A percentile compares a stretch with the other conserved stretches of the same genome.
Evolutionary conservation across 2,888 invertebrate species (phyloP).

Genomic region (Megamerina dolium): DNA sequence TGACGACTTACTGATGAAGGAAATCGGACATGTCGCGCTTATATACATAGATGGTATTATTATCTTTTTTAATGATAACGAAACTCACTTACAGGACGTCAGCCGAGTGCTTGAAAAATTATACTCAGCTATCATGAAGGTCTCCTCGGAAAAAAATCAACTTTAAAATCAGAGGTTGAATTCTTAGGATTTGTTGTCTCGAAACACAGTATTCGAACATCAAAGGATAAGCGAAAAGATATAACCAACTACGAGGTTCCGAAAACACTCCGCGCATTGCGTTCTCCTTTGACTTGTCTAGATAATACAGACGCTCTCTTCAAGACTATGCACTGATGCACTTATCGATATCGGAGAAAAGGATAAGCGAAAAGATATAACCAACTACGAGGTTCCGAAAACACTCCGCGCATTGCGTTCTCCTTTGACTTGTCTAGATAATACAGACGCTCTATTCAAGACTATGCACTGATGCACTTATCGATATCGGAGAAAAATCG

Average conservation of each 20-base stretch:
- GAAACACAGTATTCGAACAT: slow-evolving; percentile 1
- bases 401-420: slow-evolving; percentile 1
- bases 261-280: neutral
- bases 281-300: slow-evolving; percentile 4
- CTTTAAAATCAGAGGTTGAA: neutral
- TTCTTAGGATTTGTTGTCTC: neutral
- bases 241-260: neutral
- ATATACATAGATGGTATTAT: neutral
- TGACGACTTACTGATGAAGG: too few species aligned
- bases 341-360: slow-evolving; percentile 2
- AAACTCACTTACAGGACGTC: neutral
- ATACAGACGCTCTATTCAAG: slow-evolving; percentile 2
- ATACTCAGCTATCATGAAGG: neutral
- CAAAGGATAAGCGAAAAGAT: slow-evolving; percentile 1
- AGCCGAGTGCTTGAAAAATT: slow-evolving; percentile 2
- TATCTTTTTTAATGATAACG: neutral
- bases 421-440: slow-evolving; percentile 2
- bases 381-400: neutral
- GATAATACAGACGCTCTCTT: neutral
- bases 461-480: slow-evolving; percentile 16
- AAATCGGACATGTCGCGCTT: too few species aligned
- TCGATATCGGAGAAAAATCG: slow-evolving; percentile 14
- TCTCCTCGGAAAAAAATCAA: neutral
- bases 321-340: slow-evolving; percentile 15
- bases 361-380: slow-evolving; percentile 1